phyloP scores from a whole-genome alignment of 2,113 vertebrate species.

The Sitta europaea region DNA sequence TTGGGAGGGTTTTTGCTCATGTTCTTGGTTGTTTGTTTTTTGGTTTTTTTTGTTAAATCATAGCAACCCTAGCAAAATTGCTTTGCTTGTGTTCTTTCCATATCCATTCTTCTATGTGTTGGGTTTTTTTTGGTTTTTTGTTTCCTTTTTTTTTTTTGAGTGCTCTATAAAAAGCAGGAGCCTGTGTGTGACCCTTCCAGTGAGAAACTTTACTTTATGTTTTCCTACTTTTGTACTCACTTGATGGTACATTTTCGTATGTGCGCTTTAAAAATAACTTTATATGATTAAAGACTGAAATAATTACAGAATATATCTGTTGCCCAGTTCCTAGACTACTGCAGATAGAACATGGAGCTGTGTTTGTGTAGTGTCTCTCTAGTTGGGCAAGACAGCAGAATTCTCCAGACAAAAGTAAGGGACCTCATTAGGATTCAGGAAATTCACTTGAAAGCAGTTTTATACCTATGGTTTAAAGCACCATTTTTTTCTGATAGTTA shows the following conservation, averaged over 20 bases:
- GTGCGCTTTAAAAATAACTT: background rate
- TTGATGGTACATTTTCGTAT: background rate
- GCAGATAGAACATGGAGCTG: background rate
- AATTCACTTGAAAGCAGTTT: constrained; percentile 20
- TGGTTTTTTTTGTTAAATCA: background rate
- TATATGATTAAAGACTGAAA: background rate
- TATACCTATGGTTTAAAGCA: constrained; percentile 9
- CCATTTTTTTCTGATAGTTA: background rate
- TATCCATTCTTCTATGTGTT: background rate
- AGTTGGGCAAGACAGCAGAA: background rate
- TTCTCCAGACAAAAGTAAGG: background rate
- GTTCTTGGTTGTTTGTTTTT: background rate
- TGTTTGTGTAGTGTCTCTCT: background rate
- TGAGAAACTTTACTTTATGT: background rate
- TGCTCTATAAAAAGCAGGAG: background rate
- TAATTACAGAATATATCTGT: background rate
- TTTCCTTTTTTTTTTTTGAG: background rate
- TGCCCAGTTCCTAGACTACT: background rate
- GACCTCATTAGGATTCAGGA: constrained; percentile 10
- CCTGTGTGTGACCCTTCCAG: background rate
- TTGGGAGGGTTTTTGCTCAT: background rate
- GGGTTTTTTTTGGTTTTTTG: background rate
- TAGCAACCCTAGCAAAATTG: background rate
- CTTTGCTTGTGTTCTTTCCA: background rate
- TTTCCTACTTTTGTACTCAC: background rate